A percentile compares a stretch with the other conserved stretches of the same genome.
These are phyloP conservation scores for Pogonognathellus flavescens DNA, from an alignment of 1,140 invertebrate species.

Conservation along the genomic window DNA sequence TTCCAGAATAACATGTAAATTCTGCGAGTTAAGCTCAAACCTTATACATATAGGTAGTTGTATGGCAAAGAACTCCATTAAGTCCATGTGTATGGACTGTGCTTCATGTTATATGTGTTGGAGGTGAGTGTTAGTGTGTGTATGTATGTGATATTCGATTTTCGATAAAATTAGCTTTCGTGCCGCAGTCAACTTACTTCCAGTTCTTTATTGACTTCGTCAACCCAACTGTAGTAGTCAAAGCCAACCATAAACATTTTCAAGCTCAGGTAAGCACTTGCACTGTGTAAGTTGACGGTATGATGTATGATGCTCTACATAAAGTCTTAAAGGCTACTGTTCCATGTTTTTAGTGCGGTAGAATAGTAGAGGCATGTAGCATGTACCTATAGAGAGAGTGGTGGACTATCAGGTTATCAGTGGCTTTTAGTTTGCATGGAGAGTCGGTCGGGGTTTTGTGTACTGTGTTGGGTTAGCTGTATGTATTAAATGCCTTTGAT, in stretches of 20 bases:
- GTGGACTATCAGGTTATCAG: too few species aligned
- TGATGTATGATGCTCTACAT: background rate
- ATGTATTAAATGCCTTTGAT: too few species aligned
- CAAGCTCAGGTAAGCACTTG: background rate
- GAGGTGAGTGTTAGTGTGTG: background rate
- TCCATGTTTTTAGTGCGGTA: too few species aligned
- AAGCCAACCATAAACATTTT: background rate
- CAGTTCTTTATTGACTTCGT: conserved; percentile 7
- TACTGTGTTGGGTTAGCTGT: too few species aligned
- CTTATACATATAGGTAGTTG: background rate
- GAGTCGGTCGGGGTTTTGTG: too few species aligned
- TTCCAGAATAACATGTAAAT: background rate
- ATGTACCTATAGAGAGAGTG: too few species aligned
- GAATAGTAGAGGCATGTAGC: too few species aligned
- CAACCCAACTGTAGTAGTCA: conserved; percentile 1
- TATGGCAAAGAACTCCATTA: background rate
- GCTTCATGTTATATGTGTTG: background rate
- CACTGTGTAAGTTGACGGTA: background rate
- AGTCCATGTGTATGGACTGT: background rate
- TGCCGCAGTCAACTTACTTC: conserved; percentile 23
- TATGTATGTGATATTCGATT: conserved; percentile 47
- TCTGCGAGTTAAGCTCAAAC: background rate
- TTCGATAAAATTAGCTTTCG: conserved; percentile 41
- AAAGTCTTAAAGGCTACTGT: too few species aligned
- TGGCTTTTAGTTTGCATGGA: too few species aligned